Percentiles rank a stretch among this genome's conserved stretches.
Evolutionary conservation across 2,888 invertebrate genomes (phyloP).

Genomic region (Stegophylla sp.): DNA sequence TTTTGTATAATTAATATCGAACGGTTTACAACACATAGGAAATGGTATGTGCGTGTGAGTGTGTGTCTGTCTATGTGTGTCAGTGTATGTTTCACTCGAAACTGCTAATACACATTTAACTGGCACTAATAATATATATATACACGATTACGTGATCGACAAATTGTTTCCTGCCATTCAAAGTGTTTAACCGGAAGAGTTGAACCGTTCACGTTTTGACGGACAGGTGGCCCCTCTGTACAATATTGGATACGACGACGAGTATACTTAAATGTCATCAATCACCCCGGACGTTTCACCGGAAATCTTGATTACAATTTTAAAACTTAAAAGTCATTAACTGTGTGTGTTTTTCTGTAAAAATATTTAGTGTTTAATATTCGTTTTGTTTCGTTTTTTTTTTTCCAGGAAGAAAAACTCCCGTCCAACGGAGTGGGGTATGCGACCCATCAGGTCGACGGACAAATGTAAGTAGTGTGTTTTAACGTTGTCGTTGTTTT

Average conservation of each 20-base stretch:
- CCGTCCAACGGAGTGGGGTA: slow-evolving; percentile 44
- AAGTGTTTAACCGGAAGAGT: slow-evolving; percentile 12
- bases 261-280: slow-evolving; percentile 43
- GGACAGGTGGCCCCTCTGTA: not conserved
- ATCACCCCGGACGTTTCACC: slow-evolving; percentile 45
- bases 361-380: slow-evolving; percentile 25
- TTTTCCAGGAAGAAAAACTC: slow-evolving; percentile 56
- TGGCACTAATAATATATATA: slow-evolving; percentile 24
- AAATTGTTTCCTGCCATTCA: slow-evolving; percentile 52
- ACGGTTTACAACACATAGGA: no score
- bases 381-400: not conserved
- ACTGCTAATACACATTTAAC: not conserved
- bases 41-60: no score
- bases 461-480: slow-evolving; percentile 53
- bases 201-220: slow-evolving; percentile 36
- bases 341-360: slow-evolving; percentile 21
- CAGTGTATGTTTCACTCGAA: no score
- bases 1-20: no score
- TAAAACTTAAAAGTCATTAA: slow-evolving; percentile 58
- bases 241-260: not conserved
- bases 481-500: slow-evolving; percentile 8
- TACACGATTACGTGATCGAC: not conserved
- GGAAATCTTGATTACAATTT: slow-evolving; percentile 47
- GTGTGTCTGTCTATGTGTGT: no score
- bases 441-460: slow-evolving; percentile 55